phyloP scores from a whole-genome alignment of 2,888 invertebrate species.

The Epirrita christyi region DNA sequence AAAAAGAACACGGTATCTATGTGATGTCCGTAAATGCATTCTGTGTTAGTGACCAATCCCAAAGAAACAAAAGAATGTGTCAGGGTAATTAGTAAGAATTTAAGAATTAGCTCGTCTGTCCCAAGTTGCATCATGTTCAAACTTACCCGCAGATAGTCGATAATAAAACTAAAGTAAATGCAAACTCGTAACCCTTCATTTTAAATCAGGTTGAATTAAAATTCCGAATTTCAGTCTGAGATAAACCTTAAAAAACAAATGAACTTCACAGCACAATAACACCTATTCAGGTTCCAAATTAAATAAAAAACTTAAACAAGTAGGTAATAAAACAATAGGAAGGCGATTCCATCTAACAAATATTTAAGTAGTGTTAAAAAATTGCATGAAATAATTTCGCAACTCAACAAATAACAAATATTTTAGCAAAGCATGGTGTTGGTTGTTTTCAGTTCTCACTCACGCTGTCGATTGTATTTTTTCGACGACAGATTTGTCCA shows the following conservation, averaged over 20 bases:
- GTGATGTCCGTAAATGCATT: no score
- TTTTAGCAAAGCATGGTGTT: background rate
- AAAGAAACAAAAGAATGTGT: no score
- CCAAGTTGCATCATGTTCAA: slow-evolving; percentile 3
- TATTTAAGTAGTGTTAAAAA: no score
- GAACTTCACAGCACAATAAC: background rate
- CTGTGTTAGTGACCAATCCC: no score
- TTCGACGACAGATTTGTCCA: slow-evolving; percentile 82
- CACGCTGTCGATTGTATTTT: slow-evolving; percentile 68
- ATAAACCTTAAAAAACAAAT: slow-evolving; percentile 12
- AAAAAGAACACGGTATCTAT: no score
- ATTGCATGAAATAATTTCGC: background rate
- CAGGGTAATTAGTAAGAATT: no score
- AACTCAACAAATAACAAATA: slow-evolving; percentile 1
- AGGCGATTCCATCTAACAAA: no score
- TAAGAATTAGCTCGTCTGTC: background rate
- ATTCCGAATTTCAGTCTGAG: slow-evolving; percentile 5
- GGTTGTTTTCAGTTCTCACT: slow-evolving; percentile 54
- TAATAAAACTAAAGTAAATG: slow-evolving; percentile 25
- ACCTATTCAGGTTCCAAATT: background rate
- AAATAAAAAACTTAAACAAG: background rate
- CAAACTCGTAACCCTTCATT: slow-evolving; percentile 28
- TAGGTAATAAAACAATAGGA: background rate
- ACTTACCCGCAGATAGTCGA: slow-evolving; percentile 34
- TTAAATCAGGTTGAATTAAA: slow-evolving; percentile 12